Base-by-base conservation (phyloP, 2,113 vertebrate genomes). In the Chaetodon auriga region DNA sequence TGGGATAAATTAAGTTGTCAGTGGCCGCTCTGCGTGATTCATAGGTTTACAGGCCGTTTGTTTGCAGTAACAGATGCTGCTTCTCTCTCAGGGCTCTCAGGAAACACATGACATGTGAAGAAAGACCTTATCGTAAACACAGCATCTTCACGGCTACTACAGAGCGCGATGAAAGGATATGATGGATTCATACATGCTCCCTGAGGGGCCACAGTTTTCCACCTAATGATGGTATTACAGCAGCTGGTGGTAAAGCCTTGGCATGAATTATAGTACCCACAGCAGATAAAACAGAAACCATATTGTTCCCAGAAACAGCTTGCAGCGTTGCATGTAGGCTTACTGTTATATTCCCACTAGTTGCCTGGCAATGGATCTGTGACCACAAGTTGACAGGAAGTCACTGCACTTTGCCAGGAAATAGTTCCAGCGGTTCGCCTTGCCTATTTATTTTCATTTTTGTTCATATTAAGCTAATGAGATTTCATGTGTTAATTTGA, bases 151-250 rank as follows among this genome's bases (percentile, higher is more conserved):
- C 69, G 70, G 65, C 75, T 38, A 57, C 45, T 23, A 13, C 25
- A 66, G 63, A 38, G 70, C 25, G 66, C 12, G 69, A 88, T 80
- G 78, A 90, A 92, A 92, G 77, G 75, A 88, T 73, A 38, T 64
- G 83, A 79, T 72, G 65, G 74, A 90, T 83, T 68, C 36, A 36
- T 30, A 69, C 66, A 64, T 7, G 51, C 14, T 82, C 74, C 86
- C 80, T 0, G 4, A 73, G 25, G 84, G 21, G 35, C 43, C 74
- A 21, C 61, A 45, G 61, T 83, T 90, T 86, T 68, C 71, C 45
- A 66, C 73, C 80, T 91, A 87, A 87, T 89, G 82, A 89, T 75
- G 83, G 78, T 77, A 41, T 80, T 79, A 69, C 38, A 75, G 83
- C 79, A 85, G 80, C 78, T 68, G 55, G 70, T 2, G 55, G 73